A percentile compares a stretch with the other conserved stretches of the same genome.
Evolutionary conservation across 2,113 vertebrate species (phyloP).

Genomic region (Muntiacus muntjak): DNA sequence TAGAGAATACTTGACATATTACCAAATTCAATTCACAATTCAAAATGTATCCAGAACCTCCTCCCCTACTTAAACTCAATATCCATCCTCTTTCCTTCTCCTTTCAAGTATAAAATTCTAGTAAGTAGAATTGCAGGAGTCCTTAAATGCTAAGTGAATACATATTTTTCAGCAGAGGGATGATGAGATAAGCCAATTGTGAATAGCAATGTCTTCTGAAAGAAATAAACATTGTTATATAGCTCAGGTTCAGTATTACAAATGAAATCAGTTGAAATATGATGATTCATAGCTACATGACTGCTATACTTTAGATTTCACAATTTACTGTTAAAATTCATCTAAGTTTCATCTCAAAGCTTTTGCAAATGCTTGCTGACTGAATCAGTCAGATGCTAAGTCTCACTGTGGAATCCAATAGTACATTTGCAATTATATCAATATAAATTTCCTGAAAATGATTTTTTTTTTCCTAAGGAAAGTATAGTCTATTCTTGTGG

Average conservation of each 20-base stretch:
- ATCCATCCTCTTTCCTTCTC: not conserved
- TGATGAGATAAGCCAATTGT: conserved; percentile 13
- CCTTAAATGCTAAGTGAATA: not conserved
- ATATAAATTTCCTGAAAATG: conserved; percentile 22
- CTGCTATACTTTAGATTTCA: not conserved
- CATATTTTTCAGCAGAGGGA: not conserved
- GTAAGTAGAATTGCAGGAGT: not conserved
- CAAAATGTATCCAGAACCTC: not conserved
- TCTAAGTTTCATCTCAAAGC: conserved; percentile 56
- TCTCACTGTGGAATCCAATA: conserved; percentile 15
- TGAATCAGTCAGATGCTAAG: conserved; percentile 27
- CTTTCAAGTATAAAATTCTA: not conserved
- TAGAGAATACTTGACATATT: not conserved
- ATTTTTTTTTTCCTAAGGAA: not conserved
- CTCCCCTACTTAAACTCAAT: not conserved
- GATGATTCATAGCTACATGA: not conserved
- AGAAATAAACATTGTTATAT: conserved; percentile 5
- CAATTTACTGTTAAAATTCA: conserved; percentile 23
- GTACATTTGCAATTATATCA: conserved; percentile 27
- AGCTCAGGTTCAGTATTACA: not conserved
- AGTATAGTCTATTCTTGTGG: not conserved
- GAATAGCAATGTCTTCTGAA: not conserved
- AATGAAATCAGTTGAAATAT: conserved; percentile 22
- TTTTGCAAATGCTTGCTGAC: not conserved
- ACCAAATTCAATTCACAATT: not conserved